Evolutionary conservation across 2,888 invertebrate genomes (phyloP), one percentile per base, ranked within the genome.

Genomic region (Galerucella nymphaeae): DNA sequence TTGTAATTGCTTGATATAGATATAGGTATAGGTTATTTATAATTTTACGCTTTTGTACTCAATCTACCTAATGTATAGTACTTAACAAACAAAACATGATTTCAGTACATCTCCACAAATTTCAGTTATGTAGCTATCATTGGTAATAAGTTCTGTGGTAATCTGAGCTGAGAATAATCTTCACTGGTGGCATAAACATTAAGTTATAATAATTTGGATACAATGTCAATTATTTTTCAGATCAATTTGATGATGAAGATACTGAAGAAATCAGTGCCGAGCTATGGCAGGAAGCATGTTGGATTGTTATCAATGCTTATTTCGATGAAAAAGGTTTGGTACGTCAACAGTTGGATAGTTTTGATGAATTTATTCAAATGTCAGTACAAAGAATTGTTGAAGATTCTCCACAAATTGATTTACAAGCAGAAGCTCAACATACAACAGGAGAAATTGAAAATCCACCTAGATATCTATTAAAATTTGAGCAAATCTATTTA

Each of bases 281-380:
- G 85, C 89, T 99, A 77, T 99, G 99, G 99, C 99, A 99, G 87
- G 99, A 99, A 89, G 99, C 99, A 59, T 99, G 99, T 84, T 99
- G 99, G 99, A 98, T 99, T 84, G 99, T 99, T 75, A 99, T 99
- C 84, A 98, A 98, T 85, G 97, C 99, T 0, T 99, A 99, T 87
- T 99, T 99, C 85, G 99, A 99, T 85, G 99, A 99, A 86, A 99
- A 99, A 87, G 99, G 99, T 86, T 90, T 99, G 77, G 99, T 99
- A 58, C 92, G 99, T 66, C 99, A 99, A 86, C 99, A 99, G 85
- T 89, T 99, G 80, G 99, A 99, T 86, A 99, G 98, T 83, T 99
- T 99, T 84, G 99, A 99, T 89, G 99, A 99, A 88, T 99, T 99
- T 84, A 99, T 99, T 85, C 99, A 98, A 87, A 99, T 99, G 99